Evolutionary conservation across 1,140 invertebrate genomes (phyloP).

Genomic region (Papilio polytes): DNA sequence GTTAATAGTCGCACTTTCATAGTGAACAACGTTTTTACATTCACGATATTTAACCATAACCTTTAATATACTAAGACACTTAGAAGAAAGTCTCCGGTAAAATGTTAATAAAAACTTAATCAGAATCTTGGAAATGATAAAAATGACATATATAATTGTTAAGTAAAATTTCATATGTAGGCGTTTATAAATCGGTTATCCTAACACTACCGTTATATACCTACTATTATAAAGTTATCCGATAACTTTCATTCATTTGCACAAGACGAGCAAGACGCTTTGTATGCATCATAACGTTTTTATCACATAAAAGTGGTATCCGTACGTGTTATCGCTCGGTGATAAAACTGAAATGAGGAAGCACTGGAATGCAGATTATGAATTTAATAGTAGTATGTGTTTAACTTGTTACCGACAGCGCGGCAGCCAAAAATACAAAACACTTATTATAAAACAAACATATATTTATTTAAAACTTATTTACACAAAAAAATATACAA

Average conservation of each 20-base stretch:
- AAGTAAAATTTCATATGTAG: not conserved
- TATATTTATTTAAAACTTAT: no score
- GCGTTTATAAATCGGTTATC: not conserved
- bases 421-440: no score
- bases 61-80: no score
- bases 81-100: no score
- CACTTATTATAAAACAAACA: no score
- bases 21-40: not conserved
- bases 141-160: no score
- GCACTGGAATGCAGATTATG: not conserved
- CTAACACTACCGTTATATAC: not conserved
- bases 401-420: no score
- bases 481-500: no score
- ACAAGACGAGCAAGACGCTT: conserved; percentile 5
- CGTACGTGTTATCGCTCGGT: conserved; percentile 8
- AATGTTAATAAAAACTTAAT: no score
- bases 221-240: not conserved
- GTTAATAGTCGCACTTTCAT: not conserved
- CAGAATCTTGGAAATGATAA: no score
- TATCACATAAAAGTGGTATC: not conserved
- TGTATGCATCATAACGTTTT: conserved; percentile 26
- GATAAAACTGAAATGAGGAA: conserved; percentile 19
- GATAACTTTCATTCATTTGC: conserved; percentile 24
- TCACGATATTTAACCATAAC: not conserved
- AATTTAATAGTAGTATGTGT: not conserved